Base-by-base conservation (phyloP, 2,888 invertebrate species). In the Tetheella fluctuosa region DNA sequence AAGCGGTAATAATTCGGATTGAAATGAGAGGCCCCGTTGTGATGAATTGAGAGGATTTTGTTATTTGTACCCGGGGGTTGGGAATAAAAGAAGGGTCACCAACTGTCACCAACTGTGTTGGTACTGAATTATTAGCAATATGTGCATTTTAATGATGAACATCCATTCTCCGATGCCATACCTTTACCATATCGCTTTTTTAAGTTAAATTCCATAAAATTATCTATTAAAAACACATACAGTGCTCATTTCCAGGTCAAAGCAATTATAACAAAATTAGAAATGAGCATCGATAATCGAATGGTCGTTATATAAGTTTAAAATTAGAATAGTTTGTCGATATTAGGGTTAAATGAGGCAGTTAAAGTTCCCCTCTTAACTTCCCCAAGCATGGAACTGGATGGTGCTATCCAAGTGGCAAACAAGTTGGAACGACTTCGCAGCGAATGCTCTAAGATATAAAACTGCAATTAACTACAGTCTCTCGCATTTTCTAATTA, bases 381-480 rank as follows among this genome's bases (percentile, higher is more conserved):
- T 63, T 64, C 54, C 65, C 63, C 59, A 30, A 3, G 34, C 30
- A n/a, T 17, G 20, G 28, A 8, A 48, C 53, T 59, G 60, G 39
- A 6, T 39, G 39, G 64, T 62, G 68, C 63, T 62, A 62, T 57
- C 64, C 64, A 60, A 62, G 60, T 63, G 65, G 63, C 64, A 70
- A 76, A 69, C 70, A 69, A 76, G 74, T 69, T 75, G 63, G 58
- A 78, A 76, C 74, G 74, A 77, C 74, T 77, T 76, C 62, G 59
- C 59, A 58, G 68, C 64, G 65, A 72, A 69, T 67, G 63, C 58
- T 56, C 56, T 28, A 62, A 69, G 68, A 70, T 74, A 71, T 79
- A 77, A 78, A 79, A 79, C 73, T 73, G 72, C 74, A 72, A 79
- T 79, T 79, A 79, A 64, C 66, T 70, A 69, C 71, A 71, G 61